A percentile compares a stretch with the other conserved stretches of the same genome.
Conservation (phyloP, 2,113 vertebrate genomes). For the Eonycteris spelaea region DNA sequence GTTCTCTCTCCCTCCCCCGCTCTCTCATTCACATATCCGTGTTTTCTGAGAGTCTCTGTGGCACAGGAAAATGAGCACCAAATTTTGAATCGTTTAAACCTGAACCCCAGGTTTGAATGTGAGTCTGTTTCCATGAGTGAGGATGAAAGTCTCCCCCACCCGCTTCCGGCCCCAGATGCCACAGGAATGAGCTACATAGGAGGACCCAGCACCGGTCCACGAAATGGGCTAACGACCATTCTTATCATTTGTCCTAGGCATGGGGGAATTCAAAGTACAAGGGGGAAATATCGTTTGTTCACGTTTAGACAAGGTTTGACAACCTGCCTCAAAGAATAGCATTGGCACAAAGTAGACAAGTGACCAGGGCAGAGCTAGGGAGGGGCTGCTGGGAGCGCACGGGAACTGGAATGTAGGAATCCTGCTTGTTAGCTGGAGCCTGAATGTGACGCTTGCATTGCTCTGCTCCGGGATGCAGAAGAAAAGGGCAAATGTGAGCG, state of each 20-base stretch:
- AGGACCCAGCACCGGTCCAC: neutral
- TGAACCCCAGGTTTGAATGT: neutral
- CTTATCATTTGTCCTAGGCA: neutral
- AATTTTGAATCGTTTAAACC: neutral
- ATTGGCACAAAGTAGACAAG: neutral
- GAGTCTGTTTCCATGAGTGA: neutral
- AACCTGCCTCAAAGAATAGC: neutral
- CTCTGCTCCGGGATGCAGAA: neutral
- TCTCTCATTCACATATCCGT: neutral
- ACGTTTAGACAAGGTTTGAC: neutral
- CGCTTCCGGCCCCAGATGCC: neutral
- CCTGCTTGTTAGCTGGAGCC: neutral
- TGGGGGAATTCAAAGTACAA: neutral
- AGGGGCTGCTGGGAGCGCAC: neutral
- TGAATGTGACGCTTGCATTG: neutral
- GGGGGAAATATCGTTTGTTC: neutral
- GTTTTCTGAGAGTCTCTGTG: neutral
- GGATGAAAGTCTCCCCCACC: neutral
- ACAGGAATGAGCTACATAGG: neutral
- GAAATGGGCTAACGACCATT: neutral
- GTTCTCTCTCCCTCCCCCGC: no score
- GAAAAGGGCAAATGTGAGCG: constrained; percentile 37
- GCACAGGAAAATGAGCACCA: neutral
- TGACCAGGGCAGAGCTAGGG: neutral
- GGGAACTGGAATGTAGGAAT: neutral